These are phyloP conservation scores for Dioctria linearis DNA, from an alignment of 2,888 invertebrate species.

Conservation along the genomic window DNA sequence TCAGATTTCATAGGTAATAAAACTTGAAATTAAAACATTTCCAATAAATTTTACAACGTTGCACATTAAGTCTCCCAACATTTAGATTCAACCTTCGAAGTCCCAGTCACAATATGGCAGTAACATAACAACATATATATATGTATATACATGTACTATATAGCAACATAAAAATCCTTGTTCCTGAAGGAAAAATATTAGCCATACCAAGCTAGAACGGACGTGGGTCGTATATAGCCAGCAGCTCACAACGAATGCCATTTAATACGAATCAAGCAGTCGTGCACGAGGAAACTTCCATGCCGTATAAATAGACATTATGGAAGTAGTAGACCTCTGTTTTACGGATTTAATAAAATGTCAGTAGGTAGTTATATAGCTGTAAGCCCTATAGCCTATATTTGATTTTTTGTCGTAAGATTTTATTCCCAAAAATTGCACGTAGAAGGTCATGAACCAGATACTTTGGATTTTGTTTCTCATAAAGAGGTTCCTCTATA, in stretches of 20 bases:
- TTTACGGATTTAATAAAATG: constrained; percentile 48
- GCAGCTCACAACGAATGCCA: constrained; percentile 28
- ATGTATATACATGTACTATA: not conserved
- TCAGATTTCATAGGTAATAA: constrained; percentile 21
- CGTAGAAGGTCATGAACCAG: constrained; percentile 10
- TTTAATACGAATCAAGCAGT: constrained; percentile 39
- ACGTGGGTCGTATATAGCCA: not conserved
- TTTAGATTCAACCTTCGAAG: too few species aligned
- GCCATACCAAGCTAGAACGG: not conserved
- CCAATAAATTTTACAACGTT: not conserved
- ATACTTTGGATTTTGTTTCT: not conserved
- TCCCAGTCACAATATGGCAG: not conserved
- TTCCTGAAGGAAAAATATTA: not conserved
- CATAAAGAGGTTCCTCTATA: not conserved
- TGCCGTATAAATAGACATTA: not conserved
- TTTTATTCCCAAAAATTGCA: constrained; percentile 32
- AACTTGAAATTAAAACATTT: constrained; percentile 31
- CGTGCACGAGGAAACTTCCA: not conserved
- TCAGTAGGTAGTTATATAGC: not conserved
- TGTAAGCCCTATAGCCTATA: not conserved
- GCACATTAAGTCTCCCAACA: not conserved
- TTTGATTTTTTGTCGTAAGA: constrained; percentile 44
- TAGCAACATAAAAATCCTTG: constrained; percentile 8
- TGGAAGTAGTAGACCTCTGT: constrained; percentile 9
- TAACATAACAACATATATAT: not conserved